Evolutionary conservation across 2,888 invertebrate genomes (phyloP), one percentile per base, ranked within the genome.

Genomic region (Thymelicus sylvestris): DNA sequence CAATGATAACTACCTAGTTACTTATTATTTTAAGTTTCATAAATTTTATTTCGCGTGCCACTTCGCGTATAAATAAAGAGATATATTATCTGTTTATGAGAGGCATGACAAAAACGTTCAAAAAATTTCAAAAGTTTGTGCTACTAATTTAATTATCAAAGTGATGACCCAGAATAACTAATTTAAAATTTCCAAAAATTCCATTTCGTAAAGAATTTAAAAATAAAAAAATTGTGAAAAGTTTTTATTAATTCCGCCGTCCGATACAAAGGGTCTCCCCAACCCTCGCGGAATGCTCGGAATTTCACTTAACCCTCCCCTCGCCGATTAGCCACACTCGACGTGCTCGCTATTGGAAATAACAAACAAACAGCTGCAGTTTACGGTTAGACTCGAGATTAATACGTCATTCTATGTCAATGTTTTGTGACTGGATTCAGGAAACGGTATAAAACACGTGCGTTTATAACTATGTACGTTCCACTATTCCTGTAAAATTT

Each of bases 201-300:
- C 44, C 44, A 10, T 44, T 44, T 12, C 12, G 1, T 12, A 44
- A 44, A 44, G 44, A 44, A 44, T 10, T 44, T 12, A 12, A 39
- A 41, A 41, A 41, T 41, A 60, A 60, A 5, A 57, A 7, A 39
- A 50, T 64, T 7, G 10, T 52, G 55, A 41, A 55, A 65, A 50
- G 13, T 65, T 65, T 55, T 55, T 41, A 71, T 55, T 71, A 61
- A 61, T 71, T 66, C 66, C 24, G 55, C 52, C 19, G 52, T 61
- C 41, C 50, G 39, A 50, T 24, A 61, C 68, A 38, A 68, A 44
- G 76, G 74, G 74, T 73, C 75, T 8, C 39, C 65, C 52, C 24
- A 76, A 74, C 78, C 77, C 77, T 71, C 65, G 76, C 71, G 71
- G 71, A 63, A 60, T 64, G 71, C 48, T 59, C 52, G 71, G 73